Evolutionary conservation across 2,113 vertebrate species (phyloP).

Genomic region (Perca schrenkii): DNA sequence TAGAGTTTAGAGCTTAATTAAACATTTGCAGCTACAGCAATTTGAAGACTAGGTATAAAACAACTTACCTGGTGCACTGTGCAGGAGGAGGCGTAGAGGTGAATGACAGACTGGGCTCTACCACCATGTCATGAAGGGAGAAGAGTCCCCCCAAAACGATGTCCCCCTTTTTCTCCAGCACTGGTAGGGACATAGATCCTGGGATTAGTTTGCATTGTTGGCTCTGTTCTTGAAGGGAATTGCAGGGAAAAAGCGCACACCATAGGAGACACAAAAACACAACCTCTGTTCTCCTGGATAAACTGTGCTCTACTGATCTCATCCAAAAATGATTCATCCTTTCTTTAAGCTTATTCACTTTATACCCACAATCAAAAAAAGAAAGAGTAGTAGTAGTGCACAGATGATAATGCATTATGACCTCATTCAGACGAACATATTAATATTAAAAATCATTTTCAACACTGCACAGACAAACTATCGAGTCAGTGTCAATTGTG

Average conservation of each 20-base stretch:
- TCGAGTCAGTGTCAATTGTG: slow-evolving; percentile 11
- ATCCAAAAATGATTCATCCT: slow-evolving; percentile 32
- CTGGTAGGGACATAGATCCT: slow-evolving; percentile 70
- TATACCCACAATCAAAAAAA: neutral
- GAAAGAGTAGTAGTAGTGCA: neutral
- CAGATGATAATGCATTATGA: neutral
- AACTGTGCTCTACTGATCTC: neutral
- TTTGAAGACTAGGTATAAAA: neutral
- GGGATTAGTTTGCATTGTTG: slow-evolving; percentile 71
- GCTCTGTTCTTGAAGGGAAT: slow-evolving; percentile 35
- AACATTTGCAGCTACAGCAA: neutral
- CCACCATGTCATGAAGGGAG: slow-evolving; percentile 83
- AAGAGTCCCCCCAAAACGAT: slow-evolving; percentile 85
- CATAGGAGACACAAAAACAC: slow-evolving; percentile 56
- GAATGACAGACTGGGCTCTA: slow-evolving; percentile 75
- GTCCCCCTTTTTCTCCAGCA: slow-evolving; percentile 79
- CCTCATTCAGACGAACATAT: neutral
- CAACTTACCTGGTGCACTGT: slow-evolving; percentile 79
- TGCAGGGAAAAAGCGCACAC: slow-evolving; percentile 16
- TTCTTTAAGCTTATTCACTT: neutral
- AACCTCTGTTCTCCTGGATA: slow-evolving; percentile 3
- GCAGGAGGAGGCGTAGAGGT: slow-evolving; percentile 64
- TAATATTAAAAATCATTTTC: neutral
- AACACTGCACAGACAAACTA: neutral
- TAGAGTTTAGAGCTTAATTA: neutral